Evolutionary conservation across 2,888 invertebrate genomes (phyloP).

Genomic region (Agrotis segetum): DNA sequence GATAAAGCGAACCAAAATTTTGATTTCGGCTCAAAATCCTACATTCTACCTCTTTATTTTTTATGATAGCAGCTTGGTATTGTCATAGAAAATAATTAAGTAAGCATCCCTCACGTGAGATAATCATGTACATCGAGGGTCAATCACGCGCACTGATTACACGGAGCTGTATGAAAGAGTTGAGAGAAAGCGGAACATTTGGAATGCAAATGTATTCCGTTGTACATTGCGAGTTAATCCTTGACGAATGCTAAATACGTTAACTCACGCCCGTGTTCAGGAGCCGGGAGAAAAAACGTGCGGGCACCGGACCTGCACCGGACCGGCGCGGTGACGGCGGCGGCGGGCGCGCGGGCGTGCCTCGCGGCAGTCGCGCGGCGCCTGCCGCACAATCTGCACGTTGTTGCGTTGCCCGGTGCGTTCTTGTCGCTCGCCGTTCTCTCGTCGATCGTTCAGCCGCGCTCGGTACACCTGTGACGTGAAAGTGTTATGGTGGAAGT

Average conservation of each 20-base stretch:
- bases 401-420: slow-evolving; percentile 1
- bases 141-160: slow-evolving; percentile 50
- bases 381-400: slow-evolving; percentile 70
- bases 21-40: too few species aligned
- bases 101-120: slow-evolving; percentile 7
- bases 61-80: background rate
- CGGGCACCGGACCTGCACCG: slow-evolving; percentile 40
- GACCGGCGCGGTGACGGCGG: slow-evolving; percentile 30
- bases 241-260: slow-evolving; percentile 64
- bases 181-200: slow-evolving; percentile 39
- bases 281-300: slow-evolving; percentile 58
- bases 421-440: slow-evolving; percentile 8
- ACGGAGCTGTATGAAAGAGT: slow-evolving; percentile 36
- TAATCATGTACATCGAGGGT: slow-evolving; percentile 18
- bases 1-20: too few species aligned
- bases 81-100: slow-evolving; percentile 6
- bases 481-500: slow-evolving; percentile 72
- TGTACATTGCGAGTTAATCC: slow-evolving; percentile 62
- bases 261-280: slow-evolving; percentile 59
- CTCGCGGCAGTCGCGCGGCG: slow-evolving; percentile 80
- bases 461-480: slow-evolving; percentile 60
- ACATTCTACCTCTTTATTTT: background rate
- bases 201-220: slow-evolving; percentile 60
- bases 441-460: slow-evolving; percentile 41
- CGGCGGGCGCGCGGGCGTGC: slow-evolving; percentile 50